A percentile compares a stretch with the other conserved stretches of the same genome.
These are phyloP conservation scores for Streptopelia turtur DNA, from an alignment of 2,797 vertebrate genomes.

Conservation along the genomic window DNA sequence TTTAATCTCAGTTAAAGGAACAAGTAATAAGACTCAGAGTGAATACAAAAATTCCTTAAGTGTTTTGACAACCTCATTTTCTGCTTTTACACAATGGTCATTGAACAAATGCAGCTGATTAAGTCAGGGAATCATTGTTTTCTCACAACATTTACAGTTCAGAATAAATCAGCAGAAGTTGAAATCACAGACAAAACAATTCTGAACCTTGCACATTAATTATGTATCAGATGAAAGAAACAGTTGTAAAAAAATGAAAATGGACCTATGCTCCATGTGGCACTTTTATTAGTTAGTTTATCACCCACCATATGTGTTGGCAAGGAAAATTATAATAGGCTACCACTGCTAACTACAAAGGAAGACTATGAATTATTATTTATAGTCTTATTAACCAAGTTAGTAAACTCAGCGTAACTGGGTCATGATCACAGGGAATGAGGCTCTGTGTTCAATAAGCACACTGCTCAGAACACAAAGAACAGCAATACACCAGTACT, in stretches of 20 bases:
- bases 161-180: slow-evolving; percentile 8
- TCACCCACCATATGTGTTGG: slow-evolving; percentile 67
- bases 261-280: slow-evolving; percentile 52
- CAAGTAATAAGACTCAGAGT: background rate
- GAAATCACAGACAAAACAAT: slow-evolving; percentile 35
- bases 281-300: slow-evolving; percentile 77
- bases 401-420: slow-evolving; percentile 56
- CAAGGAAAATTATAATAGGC: slow-evolving; percentile 70
- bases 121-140: background rate
- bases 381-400: slow-evolving; percentile 69
- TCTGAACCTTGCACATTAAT: slow-evolving; percentile 64
- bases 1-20: background rate
- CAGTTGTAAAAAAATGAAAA: slow-evolving; percentile 68
- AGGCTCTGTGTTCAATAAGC: background rate
- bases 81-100: background rate
- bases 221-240: slow-evolving; percentile 68
- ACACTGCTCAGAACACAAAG: background rate
- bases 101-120: background rate
- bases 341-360: slow-evolving; percentile 58
- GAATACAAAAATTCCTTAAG: background rate
- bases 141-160: background rate
- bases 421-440: background rate
- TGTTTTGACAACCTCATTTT: background rate
- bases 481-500: background rate
- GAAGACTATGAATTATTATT: slow-evolving; percentile 67